Evolutionary conservation across 2,797 vertebrate genomes (phyloP).

Genomic region (Oreochromis grahami): DNA sequence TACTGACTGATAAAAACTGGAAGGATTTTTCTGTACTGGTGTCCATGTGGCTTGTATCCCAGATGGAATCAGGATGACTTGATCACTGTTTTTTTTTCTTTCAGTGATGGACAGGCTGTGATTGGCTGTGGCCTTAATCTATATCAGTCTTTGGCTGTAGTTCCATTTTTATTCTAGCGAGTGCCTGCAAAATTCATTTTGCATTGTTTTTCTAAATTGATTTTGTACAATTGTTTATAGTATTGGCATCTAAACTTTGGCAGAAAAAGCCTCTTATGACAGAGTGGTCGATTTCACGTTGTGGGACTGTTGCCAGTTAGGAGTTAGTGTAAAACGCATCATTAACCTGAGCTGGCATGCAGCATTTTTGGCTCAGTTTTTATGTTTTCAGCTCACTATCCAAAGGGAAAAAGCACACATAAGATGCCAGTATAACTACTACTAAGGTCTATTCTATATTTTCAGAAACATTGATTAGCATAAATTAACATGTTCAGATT

Average conservation of each 20-base stretch:
- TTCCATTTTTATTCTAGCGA: background rate
- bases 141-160: background rate
- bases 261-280: too few species aligned
- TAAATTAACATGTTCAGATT: background rate
- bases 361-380: background rate
- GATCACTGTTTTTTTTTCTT: background rate
- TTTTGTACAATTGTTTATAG: background rate
- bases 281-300: background rate
- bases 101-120: background rate
- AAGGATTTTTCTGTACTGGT: background rate
- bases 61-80: background rate
- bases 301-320: background rate
- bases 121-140: background rate
- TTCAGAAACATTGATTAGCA: background rate
- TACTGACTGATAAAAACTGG: background rate
- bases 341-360: background rate
- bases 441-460: background rate
- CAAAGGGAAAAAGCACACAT: background rate
- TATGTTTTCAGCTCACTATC: background rate
- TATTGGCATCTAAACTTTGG: background rate
- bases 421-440: background rate
- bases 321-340: slow-evolving; percentile 3
- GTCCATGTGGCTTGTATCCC: background rate
- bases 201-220: background rate
- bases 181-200: background rate